Conservation (phyloP, 2,888 invertebrate genomes). For the Megaustenia siamemsis region DNA sequence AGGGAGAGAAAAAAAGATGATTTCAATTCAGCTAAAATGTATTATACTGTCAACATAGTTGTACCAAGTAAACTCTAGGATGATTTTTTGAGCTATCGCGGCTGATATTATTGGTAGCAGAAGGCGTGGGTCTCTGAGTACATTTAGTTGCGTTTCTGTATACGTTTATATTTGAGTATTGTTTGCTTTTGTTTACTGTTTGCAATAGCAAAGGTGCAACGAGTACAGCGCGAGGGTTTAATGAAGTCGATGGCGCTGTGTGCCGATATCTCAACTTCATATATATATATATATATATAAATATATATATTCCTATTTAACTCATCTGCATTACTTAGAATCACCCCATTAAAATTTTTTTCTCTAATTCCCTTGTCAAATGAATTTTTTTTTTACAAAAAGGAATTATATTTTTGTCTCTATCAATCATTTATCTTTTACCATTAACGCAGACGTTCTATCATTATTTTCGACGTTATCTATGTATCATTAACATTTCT, state of each 20-base stretch:
- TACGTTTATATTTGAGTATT: background rate
- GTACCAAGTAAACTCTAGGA: background rate
- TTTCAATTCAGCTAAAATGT: background rate
- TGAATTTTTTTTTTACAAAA: too few relatives aligned
- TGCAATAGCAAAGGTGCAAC: background rate
- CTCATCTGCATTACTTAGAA: too few relatives aligned
- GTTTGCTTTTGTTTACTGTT: background rate
- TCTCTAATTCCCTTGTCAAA: too few relatives aligned
- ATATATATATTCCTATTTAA: too few relatives aligned
- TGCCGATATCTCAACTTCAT: background rate
- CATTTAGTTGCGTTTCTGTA: background rate
- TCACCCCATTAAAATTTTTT: too few relatives aligned
- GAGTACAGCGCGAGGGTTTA: slow-evolving; percentile 1
- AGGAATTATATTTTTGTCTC: too few relatives aligned
- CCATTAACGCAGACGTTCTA: too few relatives aligned
- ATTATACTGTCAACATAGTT: slow-evolving; percentile 13
- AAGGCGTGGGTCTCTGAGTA: background rate
- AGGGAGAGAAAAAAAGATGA: background rate
- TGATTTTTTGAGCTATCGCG: background rate
- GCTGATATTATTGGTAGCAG: background rate
- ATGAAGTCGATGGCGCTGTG: background rate
- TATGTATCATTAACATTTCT: too few relatives aligned
- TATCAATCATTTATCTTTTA: too few relatives aligned
- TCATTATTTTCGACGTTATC: too few relatives aligned
- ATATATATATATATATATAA: background rate